Base-by-base conservation (phyloP, 2,113 vertebrate genomes). In the Lepisosteus osseus region DNA sequence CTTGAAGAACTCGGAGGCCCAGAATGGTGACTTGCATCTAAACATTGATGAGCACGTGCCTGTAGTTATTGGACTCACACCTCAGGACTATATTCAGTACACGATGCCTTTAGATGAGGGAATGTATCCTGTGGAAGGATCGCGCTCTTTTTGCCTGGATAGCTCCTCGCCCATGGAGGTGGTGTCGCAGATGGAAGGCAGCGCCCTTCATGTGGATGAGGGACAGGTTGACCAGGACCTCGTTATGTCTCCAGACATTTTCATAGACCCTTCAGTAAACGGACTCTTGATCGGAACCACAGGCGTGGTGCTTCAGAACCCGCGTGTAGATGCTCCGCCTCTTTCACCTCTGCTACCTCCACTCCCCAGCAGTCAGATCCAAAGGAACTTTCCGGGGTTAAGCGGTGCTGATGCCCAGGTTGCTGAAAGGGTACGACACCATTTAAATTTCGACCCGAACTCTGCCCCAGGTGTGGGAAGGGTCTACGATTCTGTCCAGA, bases 31-130 rank as follows among this genome's bases (percentile, higher is more conserved):
- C 86, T 89, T 98, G 82, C 95, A 90, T 88, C 90, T 97, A 77
- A 94, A 92, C 86, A 94, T 97, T 78, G 95, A 96, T 73, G 95
- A 98, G 84, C 95, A 94, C 57, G 95, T 98, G 95, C 97, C 97
- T 94, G 96, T 97, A 74, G 97, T 96, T 78, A 93, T 98, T 77
- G 96, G 97, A 88, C 91, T 98, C 76, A 87, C 95, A 77, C 95
- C 97, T 93, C 97, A 97, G 94, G 95, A 97, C 94, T 99, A 98
- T 91, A 95, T 98, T 86, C 96, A 96, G 90, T 98, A 98, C 86
- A 97, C 97, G 83, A 96, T 98, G 96, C 97, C 96, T 98, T 99
- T 98, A 95, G 95, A 96, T 89, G 96, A 96, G 87, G 95, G 94
- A 94, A 93, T 98, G 93, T 98, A 92, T 90, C 93, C 95, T 68